Conservation (phyloP, 2,113 vertebrate species). For the Grallaria varia region DNA sequence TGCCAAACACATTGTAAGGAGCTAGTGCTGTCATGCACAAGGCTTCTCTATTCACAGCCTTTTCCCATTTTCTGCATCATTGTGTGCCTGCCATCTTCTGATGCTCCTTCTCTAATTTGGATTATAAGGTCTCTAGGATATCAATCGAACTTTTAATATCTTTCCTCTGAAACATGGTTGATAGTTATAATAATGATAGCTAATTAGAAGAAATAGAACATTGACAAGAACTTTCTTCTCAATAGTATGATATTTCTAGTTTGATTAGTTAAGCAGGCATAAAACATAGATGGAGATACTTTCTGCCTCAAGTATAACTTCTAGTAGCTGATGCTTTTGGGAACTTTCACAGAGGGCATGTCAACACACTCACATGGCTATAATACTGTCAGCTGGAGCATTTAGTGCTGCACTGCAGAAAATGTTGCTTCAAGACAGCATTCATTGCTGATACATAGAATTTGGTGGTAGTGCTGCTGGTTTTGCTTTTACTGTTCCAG, state of each 20-base stretch:
- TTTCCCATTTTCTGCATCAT: background rate
- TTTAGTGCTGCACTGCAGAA: background rate
- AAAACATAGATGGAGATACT: background rate
- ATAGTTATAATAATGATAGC: background rate
- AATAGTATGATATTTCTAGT: background rate
- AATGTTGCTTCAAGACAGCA: background rate
- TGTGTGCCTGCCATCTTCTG: background rate
- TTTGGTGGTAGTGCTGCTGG: background rate
- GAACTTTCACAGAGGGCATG: background rate
- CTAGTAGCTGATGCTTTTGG: background rate
- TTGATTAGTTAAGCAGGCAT: background rate
- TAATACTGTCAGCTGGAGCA: background rate
- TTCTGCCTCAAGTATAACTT: background rate
- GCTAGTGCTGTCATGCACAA: background rate
- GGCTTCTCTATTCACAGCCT: background rate
- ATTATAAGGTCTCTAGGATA: background rate
- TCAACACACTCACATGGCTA: background rate
- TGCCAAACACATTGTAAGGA: background rate
- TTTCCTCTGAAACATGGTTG: background rate
- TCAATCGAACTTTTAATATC: background rate
- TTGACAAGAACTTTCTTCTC: background rate
- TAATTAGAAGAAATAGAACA: background rate
- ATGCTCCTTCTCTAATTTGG: background rate
- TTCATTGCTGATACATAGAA: background rate
- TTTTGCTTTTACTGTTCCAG: slow-evolving; percentile 3